phyloP scores from a whole-genome alignment of 2,113 vertebrate genomes.

The Monarcha castaneiventris region DNA sequence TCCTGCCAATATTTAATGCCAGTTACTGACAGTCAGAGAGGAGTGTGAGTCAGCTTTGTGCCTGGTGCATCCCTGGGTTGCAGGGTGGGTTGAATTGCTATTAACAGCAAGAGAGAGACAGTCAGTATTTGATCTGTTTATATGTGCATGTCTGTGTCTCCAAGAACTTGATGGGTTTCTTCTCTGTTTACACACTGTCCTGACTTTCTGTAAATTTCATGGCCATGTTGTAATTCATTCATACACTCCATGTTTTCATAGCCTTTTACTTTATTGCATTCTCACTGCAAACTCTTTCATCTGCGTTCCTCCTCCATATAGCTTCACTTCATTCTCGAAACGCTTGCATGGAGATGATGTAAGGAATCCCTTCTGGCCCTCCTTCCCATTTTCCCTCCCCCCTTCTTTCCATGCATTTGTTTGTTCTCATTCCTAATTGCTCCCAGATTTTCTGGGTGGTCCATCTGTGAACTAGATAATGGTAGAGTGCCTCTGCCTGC shows the following conservation, averaged over 20 bases:
- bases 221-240: not conserved
- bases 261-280: conserved; percentile 41
- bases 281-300: conserved; percentile 62
- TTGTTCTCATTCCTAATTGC: conserved; percentile 68
- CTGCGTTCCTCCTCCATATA: conserved; percentile 65
- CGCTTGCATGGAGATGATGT: conserved; percentile 76
- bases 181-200: conserved; percentile 12
- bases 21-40: not conserved
- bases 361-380: conserved; percentile 64
- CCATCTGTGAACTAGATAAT: conserved; percentile 75
- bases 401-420: conserved; percentile 39
- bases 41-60: not conserved
- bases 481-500: conserved; percentile 57
- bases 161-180: not conserved
- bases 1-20: not conserved
- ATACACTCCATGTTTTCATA: not conserved
- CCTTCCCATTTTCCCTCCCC: conserved; percentile 15
- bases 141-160: not conserved
- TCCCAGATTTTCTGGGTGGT: conserved; percentile 78
- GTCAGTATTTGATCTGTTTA: not conserved
- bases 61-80: not conserved
- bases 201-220: not conserved
- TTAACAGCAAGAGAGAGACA: not conserved
- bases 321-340: conserved; percentile 70
- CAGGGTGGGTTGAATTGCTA: not conserved